Conservation (phyloP, 2,797 vertebrate species). For the Pteronotus mesoamericanus region DNA sequence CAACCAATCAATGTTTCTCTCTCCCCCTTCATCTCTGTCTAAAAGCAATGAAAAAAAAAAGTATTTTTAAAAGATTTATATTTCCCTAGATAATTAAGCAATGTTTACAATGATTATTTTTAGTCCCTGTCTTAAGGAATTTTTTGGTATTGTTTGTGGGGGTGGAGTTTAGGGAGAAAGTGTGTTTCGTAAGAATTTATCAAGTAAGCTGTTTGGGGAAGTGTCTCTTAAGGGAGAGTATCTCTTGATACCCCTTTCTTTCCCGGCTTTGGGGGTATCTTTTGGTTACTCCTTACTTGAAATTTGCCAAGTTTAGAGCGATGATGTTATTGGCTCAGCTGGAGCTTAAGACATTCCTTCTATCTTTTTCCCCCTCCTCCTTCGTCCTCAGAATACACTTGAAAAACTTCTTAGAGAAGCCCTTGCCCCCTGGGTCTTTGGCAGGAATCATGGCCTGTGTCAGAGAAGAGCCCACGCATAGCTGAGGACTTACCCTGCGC, state of each 20-base stretch:
- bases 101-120: not conserved
- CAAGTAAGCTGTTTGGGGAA: not conserved
- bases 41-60: not conserved
- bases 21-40: not conserved
- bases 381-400: not conserved
- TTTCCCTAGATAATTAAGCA: conserved; percentile 17
- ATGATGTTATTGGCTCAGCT: not conserved
- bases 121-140: not conserved
- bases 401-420: not conserved
- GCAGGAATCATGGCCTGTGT: not conserved
- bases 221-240: not conserved
- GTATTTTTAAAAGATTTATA: not conserved
- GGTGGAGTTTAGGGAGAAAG: conserved; percentile 4
- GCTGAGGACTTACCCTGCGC: not conserved
- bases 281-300: not conserved
- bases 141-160: not conserved
- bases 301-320: not conserved
- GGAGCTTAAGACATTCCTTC: not conserved
- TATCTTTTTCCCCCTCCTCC: not conserved
- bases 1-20: not conserved
- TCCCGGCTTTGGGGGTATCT: not conserved
- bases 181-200: not conserved
- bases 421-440: not conserved
- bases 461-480: too few species aligned
- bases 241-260: conserved; percentile 15